phyloP scores from a whole-genome alignment of 2,797 vertebrate genomes.

The Oreortyx pictus region DNA sequence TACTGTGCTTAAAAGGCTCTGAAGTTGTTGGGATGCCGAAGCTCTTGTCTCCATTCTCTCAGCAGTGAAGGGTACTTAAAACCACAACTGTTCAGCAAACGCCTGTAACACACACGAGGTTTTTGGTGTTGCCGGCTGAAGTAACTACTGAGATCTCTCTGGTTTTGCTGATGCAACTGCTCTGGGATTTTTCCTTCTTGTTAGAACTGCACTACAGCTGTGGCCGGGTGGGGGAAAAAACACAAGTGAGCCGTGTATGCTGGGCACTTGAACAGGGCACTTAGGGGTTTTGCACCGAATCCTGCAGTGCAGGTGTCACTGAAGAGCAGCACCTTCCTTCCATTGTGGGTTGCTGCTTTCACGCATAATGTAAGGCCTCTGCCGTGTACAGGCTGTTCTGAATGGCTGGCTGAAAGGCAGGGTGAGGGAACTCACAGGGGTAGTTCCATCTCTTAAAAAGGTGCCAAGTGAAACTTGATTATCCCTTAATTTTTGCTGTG shows the following conservation, averaged over 20 bases:
- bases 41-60: background rate
- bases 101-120: background rate
- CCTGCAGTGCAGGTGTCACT: accelerated
- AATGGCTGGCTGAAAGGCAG: background rate
- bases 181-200: background rate
- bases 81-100: background rate
- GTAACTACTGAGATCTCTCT: background rate
- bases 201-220: background rate
- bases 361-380: accelerated
- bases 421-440: background rate
- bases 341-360: background rate
- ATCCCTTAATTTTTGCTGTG: background rate
- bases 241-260: accelerated
- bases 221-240: too few relatives aligned
- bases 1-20: background rate
- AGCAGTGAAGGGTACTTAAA: background rate
- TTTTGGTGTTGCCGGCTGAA: background rate
- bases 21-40: background rate
- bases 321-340: accelerated
- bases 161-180: background rate
- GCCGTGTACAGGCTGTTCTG: background rate
- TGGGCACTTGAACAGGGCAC: background rate
- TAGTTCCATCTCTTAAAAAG: background rate
- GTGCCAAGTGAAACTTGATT: background rate
- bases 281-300: accelerated